Evolutionary conservation across 1,140 invertebrate genomes (phyloP).

Genomic region (Ostrea denselamellosa): DNA sequence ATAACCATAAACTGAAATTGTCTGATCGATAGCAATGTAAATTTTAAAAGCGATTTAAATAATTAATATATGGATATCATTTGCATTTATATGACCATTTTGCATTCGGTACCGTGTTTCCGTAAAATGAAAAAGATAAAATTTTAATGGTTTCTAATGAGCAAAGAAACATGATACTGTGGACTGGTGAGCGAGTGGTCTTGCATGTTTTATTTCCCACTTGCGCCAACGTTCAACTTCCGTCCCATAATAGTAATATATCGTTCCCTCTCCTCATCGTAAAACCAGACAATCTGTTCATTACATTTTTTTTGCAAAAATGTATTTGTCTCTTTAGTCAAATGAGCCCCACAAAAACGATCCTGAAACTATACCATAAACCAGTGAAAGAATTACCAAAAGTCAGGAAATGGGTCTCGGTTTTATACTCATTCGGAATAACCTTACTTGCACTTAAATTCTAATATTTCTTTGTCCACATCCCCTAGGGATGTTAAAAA

Average conservation of each 20-base stretch:
- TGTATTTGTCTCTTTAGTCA: constrained; percentile 32
- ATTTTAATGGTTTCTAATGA: neutral
- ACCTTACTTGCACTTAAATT: constrained; percentile 5
- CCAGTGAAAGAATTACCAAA: constrained; percentile 16
- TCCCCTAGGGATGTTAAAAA: neutral
- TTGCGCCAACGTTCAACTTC: neutral
- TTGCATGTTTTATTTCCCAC: neutral
- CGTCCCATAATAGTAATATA: neutral
- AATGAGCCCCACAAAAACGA: constrained; percentile 8
- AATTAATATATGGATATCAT: neutral
- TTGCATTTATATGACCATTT: neutral
- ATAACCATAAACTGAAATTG: neutral
- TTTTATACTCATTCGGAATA: constrained; percentile 5
- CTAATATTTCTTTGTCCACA: neutral
- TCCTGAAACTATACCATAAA: neutral
- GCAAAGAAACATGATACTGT: neutral
- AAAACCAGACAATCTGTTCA: neutral
- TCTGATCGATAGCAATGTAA: neutral
- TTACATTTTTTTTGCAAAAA: neutral
- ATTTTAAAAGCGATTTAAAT: neutral
- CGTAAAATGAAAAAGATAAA: neutral
- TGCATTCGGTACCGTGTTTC: no score
- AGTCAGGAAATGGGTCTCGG: neutral
- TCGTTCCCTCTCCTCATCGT: neutral
- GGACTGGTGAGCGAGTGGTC: neutral